phyloP scores from a whole-genome alignment of 2,888 invertebrate genomes.

The Drosophila antonietae region DNA sequence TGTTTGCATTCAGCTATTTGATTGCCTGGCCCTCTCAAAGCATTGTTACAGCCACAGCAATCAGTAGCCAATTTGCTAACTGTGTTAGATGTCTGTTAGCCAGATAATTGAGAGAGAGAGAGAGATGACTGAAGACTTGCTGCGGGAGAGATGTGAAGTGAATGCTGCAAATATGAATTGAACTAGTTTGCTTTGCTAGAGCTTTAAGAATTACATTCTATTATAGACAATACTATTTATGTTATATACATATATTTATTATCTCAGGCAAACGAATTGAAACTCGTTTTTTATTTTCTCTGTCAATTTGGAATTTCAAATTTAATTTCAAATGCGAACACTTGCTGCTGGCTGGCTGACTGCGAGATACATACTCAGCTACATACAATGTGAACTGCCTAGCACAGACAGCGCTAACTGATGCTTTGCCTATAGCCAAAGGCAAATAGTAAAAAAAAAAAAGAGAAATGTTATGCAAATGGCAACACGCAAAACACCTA shows the following conservation, averaged over 20 bases:
- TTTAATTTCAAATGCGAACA: constrained; percentile 41
- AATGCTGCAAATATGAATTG: background rate
- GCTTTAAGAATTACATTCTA: background rate
- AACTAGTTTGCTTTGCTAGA: background rate
- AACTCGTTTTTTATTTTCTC: constrained; percentile 51
- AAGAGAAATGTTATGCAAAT: constrained; percentile 62
- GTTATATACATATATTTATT: background rate
- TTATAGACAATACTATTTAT: background rate
- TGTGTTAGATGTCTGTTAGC: constrained; percentile 33
- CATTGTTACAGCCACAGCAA: constrained; percentile 17
- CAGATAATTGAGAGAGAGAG: background rate
- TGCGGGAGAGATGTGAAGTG: background rate
- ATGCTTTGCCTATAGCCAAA: constrained; percentile 23
- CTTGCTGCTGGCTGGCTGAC: constrained; percentile 1
- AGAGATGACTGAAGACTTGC: constrained; percentile 1
- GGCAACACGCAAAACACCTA: constrained; percentile 69
- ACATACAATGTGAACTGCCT: constrained; percentile 1
- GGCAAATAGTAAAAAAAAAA: constrained; percentile 43
- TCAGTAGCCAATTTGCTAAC: constrained; percentile 37
- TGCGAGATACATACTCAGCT: background rate
- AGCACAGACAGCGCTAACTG: background rate
- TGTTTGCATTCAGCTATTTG: constrained; percentile 12
- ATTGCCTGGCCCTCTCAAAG: constrained; percentile 11
- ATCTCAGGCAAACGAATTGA: constrained; percentile 19
- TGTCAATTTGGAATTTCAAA: constrained; percentile 51